Percentiles rank a stretch among this genome's conserved stretches.
Conservation (phyloP, 2,797 vertebrate species). For the Mycteria americana region DNA sequence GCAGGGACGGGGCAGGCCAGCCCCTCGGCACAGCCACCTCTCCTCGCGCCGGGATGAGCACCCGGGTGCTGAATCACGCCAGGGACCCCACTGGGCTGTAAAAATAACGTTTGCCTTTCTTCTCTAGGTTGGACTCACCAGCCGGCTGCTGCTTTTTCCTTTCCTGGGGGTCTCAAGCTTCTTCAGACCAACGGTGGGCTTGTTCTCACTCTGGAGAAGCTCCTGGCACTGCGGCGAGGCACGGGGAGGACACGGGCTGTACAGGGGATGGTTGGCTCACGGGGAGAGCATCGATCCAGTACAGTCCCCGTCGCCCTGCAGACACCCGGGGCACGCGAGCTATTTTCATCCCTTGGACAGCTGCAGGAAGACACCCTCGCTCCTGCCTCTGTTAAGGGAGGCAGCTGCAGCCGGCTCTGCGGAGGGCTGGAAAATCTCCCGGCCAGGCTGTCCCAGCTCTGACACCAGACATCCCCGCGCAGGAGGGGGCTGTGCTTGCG, state of each 20-base stretch:
- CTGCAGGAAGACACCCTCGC: background rate
- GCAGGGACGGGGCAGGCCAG: background rate
- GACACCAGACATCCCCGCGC: fast-evolving
- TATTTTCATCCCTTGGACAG: background rate
- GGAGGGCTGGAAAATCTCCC: background rate
- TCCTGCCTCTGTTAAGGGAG: background rate
- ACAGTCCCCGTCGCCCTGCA: background rate
- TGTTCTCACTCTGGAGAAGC: fast-evolving
- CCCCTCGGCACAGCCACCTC: background rate
- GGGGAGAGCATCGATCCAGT: fast-evolving
- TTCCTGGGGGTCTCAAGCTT: background rate
- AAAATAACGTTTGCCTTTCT: background rate
- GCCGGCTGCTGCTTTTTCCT: background rate
- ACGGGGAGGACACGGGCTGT: fast-evolving
- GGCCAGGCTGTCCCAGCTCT: background rate
- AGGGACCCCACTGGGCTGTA: fast-evolving
- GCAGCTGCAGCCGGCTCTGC: background rate
- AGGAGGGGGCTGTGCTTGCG: background rate
- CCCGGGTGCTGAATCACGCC: fast-evolving
- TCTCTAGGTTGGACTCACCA: background rate
- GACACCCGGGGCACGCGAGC: fast-evolving
- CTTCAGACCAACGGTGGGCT: fast-evolving
- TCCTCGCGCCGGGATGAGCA: fast-evolving
- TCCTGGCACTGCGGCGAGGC: background rate
- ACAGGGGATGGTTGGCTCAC: fast-evolving